Conservation (phyloP, 2,888 invertebrate genomes). For the Cerastis rubricosa region DNA sequence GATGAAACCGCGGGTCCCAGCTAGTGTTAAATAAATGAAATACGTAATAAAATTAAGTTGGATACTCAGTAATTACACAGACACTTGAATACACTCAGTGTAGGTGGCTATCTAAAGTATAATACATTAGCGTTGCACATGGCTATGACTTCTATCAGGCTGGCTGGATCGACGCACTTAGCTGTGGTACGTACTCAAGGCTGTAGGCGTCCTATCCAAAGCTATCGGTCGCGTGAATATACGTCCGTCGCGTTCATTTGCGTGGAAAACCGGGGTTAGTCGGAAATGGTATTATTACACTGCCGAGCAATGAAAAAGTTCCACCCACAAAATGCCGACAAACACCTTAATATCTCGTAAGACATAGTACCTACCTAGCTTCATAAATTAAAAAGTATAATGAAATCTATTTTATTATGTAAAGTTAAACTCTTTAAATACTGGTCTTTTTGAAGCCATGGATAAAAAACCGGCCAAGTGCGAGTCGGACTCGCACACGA, state of each 20-base stretch:
- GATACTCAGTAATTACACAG: constrained; percentile 15
- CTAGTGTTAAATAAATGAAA: too few relatives aligned
- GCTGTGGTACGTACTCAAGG: constrained; percentile 19
- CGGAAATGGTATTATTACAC: not conserved
- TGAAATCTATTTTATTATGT: too few relatives aligned
- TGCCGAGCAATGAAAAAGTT: too few relatives aligned
- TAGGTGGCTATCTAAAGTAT: constrained; percentile 49
- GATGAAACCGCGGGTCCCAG: too few relatives aligned
- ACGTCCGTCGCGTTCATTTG: not conserved
- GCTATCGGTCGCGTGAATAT: not conserved
- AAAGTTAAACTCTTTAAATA: too few relatives aligned
- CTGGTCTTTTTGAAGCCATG: too few relatives aligned
- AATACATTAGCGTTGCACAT: constrained; percentile 49
- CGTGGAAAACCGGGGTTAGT: not conserved
- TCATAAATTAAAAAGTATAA: too few relatives aligned
- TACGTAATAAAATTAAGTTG: constrained; percentile 30
- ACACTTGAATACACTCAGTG: constrained; percentile 48
- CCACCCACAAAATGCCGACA: too few relatives aligned
- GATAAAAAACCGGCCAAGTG: too few relatives aligned
- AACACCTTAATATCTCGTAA: too few relatives aligned
- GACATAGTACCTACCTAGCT: too few relatives aligned
- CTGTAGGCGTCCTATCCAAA: not conserved
- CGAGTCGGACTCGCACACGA: too few relatives aligned
- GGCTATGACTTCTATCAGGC: constrained; percentile 40
- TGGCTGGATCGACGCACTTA: constrained; percentile 44